phyloP scores from a whole-genome alignment of 1,140 invertebrate species.

The Leptinotarsa lineolata region DNA sequence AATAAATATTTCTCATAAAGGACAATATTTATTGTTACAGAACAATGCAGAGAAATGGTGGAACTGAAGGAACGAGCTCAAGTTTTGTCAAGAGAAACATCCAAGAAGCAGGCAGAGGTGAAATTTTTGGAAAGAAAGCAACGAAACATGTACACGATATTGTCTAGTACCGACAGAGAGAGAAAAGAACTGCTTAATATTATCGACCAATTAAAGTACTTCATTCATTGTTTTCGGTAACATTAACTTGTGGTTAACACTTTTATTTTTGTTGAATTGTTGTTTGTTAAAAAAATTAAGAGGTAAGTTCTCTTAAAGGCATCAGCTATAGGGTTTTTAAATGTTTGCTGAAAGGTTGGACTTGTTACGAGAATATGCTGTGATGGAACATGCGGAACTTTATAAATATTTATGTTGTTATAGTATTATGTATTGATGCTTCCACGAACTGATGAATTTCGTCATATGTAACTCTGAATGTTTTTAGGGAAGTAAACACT shows the following conservation, averaged over 20 bases:
- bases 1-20: too few species aligned
- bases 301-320: neutral
- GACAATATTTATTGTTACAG: constrained; percentile 31
- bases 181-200: constrained; percentile 39
- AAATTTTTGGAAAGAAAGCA: constrained; percentile 42
- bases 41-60: constrained; percentile 38
- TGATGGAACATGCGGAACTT: constrained; percentile 37
- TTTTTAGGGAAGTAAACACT: too few species aligned
- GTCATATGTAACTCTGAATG: neutral
- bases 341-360: neutral
- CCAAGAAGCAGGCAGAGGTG: constrained; percentile 34
- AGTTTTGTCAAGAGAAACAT: constrained; percentile 38
- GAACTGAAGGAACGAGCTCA: constrained; percentile 34
- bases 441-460: constrained; percentile 30
- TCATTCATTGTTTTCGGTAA: constrained; percentile 48
- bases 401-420: constrained; percentile 38
- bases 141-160: constrained; percentile 40
- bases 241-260: constrained; percentile 27
- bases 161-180: constrained; percentile 42
- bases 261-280: constrained; percentile 27
- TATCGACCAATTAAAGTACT: constrained; percentile 47
- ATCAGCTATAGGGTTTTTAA: neutral
- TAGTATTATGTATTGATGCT: constrained; percentile 44
- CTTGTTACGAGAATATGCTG: constrained; percentile 31
- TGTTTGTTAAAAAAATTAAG: neutral